A percentile compares a stretch with the other conserved stretches of the same genome.
Conservation (phyloP, 2,888 invertebrate species). For the Eretmocerus hayati region DNA sequence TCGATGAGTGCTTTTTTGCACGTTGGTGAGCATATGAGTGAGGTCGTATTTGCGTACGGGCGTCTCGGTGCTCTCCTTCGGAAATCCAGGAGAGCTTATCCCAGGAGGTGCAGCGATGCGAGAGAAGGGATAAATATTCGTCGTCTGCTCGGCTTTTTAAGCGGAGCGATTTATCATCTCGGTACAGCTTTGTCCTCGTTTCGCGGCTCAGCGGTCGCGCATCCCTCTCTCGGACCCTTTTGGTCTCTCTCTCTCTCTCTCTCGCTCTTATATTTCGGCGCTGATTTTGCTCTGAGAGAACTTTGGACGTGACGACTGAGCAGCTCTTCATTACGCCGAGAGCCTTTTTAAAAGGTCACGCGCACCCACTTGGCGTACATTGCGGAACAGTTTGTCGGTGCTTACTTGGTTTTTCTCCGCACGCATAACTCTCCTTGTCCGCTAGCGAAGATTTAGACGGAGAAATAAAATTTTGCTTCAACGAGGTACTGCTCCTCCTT, state of each 20-base stretch:
- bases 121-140: neutral
- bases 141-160: no score
- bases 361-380: conserved; percentile 1
- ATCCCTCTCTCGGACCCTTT: no score
- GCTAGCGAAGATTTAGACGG: neutral
- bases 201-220: neutral
- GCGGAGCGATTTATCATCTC: neutral
- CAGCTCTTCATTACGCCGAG: conserved; percentile 13
- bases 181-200: neutral
- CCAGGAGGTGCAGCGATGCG: neutral
- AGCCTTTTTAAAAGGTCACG: conserved; percentile 10
- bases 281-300: conserved; percentile 6
- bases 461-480: no score
- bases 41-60: no score
- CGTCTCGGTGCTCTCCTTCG: no score
- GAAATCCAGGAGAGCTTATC: neutral
- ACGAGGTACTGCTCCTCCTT: neutral
- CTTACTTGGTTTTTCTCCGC: neutral
- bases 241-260: no score
- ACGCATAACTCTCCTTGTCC: neutral
- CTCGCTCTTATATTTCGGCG: conserved; percentile 8
- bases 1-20: no score
- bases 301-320: conserved; percentile 4
- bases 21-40: no score
- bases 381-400: conserved; percentile 7